Percentiles rank a stretch among this genome's conserved stretches.
Evolutionary conservation across 53 echinoderm and acorn worm species (phyloP).

Genomic region (Zoroaster sp.): DNA sequence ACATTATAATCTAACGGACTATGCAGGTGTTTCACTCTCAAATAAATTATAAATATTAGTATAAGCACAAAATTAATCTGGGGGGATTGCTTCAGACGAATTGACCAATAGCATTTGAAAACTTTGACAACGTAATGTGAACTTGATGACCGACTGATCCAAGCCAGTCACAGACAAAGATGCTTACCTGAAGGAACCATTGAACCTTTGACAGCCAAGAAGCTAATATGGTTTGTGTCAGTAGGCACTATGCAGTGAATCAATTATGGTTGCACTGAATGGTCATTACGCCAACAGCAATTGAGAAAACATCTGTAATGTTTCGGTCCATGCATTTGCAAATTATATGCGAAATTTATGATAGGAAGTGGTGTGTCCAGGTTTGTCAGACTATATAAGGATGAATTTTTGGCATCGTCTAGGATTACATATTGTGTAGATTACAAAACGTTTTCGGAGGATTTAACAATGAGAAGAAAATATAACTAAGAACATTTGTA

Average conservation of each 20-base stretch:
- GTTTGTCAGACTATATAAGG: too few species aligned
- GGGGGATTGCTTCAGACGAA: too few species aligned
- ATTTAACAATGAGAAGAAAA: too few species aligned
- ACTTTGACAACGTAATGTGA: neutral
- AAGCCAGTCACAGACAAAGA: neutral
- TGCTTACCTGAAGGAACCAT: neutral
- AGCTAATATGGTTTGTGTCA: neutral
- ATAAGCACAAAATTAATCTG: too few species aligned
- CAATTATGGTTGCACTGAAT: neutral
- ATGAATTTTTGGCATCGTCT: too few species aligned
- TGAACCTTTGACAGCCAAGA: neutral
- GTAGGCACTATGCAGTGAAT: neutral
- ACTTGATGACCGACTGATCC: neutral
- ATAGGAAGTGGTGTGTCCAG: neutral
- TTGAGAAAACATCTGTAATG: neutral
- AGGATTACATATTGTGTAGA: too few species aligned
- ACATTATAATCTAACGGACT: too few species aligned
- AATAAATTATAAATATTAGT: too few species aligned
- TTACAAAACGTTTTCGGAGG: too few species aligned
- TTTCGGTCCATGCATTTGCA: neutral
- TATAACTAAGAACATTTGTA: too few species aligned
- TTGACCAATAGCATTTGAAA: too few species aligned
- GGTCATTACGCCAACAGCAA: neutral
- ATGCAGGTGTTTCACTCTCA: too few species aligned
- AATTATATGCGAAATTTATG: neutral